Base-by-base conservation (phyloP, 2,113 vertebrate species). In the Trichomycterus rosablanca region DNA sequence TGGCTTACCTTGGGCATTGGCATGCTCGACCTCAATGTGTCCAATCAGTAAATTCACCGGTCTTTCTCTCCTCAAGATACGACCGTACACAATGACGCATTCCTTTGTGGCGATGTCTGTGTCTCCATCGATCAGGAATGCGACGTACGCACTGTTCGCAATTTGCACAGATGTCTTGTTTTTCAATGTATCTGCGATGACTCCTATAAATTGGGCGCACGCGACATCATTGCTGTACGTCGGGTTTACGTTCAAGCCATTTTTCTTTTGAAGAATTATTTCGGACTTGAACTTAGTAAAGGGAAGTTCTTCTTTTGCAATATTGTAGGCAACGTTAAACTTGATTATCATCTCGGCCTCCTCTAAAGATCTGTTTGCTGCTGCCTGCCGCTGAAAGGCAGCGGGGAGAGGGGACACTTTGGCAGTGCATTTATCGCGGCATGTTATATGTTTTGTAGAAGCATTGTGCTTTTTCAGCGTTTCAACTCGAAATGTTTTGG, bases 361-460 rank as follows among this genome's bases (percentile, higher is more conserved):
- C 2, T 63, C 37, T 32, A 49, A 43, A 12, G n/a, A n/a, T n/a
- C n/a, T n/a, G n/a, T n/a, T n/a, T n/a, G n/a, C n/a, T n/a, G n/a
- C n/a, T n/a, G n/a, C n/a, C n/a, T n/a, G n/a, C n/a, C n/a, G n/a
- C n/a, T n/a, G n/a, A n/a, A n/a, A n/a, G n/a, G n/a, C n/a, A n/a
- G n/a, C n/a, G n/a, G n/a, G n/a, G n/a, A n/a, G n/a, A n/a, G n/a
- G n/a, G n/a, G n/a, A n/a, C n/a, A n/a, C n/a, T n/a, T n/a, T n/a
- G n/a, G n/a, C n/a, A n/a, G n/a, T n/a, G n/a, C n/a, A n/a, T n/a
- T n/a, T 48, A 43, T 15, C 60, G 52, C 18, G 11, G 35, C 59
- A 62, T 51, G 46, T 51, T 39, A 40, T 62, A 34, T 42, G 59
- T 28, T 62, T 51, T 62, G n/a, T 40, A 26, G 46, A 62, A 6